These are phyloP conservation scores for Hypotaenidia okinawae DNA, from an alignment of 2,797 vertebrate genomes.

Conservation along the genomic window DNA sequence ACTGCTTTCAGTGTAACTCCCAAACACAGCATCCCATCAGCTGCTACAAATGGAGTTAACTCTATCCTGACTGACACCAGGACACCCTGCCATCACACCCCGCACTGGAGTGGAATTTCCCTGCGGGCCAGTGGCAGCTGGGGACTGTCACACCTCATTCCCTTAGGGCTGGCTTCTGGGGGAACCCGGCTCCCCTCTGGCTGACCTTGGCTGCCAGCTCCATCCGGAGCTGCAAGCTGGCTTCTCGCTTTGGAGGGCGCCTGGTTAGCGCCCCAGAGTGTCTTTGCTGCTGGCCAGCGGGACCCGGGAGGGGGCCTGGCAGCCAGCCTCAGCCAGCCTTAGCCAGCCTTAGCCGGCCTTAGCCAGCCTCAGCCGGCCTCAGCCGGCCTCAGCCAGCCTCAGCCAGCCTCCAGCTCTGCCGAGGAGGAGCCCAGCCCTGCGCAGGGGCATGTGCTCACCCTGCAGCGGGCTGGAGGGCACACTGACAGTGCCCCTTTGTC, in stretches of 20 bases:
- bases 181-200: not conserved
- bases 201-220: constrained; percentile 44
- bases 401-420: not conserved
- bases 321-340: no score
- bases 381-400: no score
- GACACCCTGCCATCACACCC: not conserved
- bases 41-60: no score
- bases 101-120: not conserved
- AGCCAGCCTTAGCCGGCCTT: no score
- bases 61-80: no score
- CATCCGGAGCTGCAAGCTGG: not conserved
- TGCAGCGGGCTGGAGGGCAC: not conserved
- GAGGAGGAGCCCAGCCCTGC: accelerated
- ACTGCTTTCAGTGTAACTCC: no score
- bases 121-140: constrained; percentile 44
- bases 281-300: accelerated
- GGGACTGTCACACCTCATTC: not conserved
- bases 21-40: no score
- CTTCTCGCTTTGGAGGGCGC: not conserved
- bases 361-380: no score
- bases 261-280: constrained; percentile 17
- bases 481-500: accelerated
- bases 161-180: not conserved
- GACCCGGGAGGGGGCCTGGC: no score
- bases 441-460: not conserved